Evolutionary conservation across 1,140 invertebrate species (phyloP), one percentile per base, ranked within the genome.

Genomic region (Saccostrea glomerata): DNA sequence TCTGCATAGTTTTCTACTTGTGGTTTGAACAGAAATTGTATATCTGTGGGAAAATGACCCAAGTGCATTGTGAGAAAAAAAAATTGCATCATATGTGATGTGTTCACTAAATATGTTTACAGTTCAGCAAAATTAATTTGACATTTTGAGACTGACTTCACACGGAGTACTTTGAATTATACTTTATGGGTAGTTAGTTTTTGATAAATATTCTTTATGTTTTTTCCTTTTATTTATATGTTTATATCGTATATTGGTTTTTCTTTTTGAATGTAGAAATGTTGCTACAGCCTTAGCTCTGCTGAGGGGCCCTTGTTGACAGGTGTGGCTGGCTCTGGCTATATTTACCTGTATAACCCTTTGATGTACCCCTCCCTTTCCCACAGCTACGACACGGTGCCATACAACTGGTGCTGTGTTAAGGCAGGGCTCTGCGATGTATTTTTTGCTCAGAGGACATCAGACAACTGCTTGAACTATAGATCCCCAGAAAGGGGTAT

Each of bases 401-500:
- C 82, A n/a, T 84, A 55, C 82, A 84, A 17, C 23, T 84, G 82
- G 82, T 84, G 82, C 40, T 84, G 82, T 56, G 54, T 54, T 6
- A 11, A 84, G n/a, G 82, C 82, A 15, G 82, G 82, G 23, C 54
- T 84, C 4, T 84, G 82, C 54, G 20, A 54, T 36, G 23, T 84
- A 20, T 84, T 84, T 40, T 84, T 84, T 23, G n/a, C 6, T 9
- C 40, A 84, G n/a, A 55, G 82, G 30, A 23, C 36, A 17, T 84
- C 82, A 13, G 82, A 84, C 54, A 84, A 84, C 54, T 84, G 82
- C 40, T 25, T 55, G 82, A 30, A n/a, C 11, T 84, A 84, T 54
- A 55, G 9, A 55, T 40, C 82, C 0, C 82, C 82, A n/a, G 40
- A 55, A 56, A 84, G 40, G 25, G 82, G 82, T 84, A 84, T 55